A percentile compares a stretch with the other conserved stretches of the same genome.
Evolutionary conservation across 2,888 invertebrate genomes (phyloP).

Genomic region (Brachypalpus laphriformis): DNA sequence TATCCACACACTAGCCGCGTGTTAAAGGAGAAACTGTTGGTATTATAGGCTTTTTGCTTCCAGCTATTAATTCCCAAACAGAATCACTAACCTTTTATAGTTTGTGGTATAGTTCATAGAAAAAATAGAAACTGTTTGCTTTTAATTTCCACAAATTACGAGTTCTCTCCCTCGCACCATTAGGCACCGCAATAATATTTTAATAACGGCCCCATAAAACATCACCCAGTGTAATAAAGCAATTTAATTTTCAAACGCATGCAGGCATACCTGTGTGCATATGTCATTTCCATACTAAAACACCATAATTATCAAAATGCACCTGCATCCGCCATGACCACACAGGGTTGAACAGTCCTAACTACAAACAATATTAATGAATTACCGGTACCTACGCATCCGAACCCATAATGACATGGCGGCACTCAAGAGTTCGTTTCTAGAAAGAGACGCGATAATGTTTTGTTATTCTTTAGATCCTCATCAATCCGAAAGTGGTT

Average conservation of each 20-base stretch:
- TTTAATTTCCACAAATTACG: constrained; percentile 37
- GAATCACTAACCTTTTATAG: not conserved
- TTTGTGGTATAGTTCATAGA: not conserved
- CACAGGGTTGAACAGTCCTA: constrained; percentile 45
- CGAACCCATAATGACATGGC: constrained; percentile 3
- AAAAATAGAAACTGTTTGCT: constrained; percentile 15
- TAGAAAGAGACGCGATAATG: constrained; percentile 24
- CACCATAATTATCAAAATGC: constrained; percentile 37
- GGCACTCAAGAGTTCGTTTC: not conserved
- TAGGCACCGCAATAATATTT: constrained; percentile 26
- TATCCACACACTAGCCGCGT: too few species aligned
- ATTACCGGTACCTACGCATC: constrained; percentile 33
- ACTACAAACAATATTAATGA: constrained; percentile 49
- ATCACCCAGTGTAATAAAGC: not conserved
- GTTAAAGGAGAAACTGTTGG: too few species aligned
- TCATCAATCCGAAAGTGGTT: constrained; percentile 11
- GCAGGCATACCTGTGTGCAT: not conserved
- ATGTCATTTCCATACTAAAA: constrained; percentile 5
- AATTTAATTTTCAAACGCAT: constrained; percentile 2
- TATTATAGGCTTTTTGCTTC: not conserved
- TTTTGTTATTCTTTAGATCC: constrained; percentile 15
- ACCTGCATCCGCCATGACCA: constrained; percentile 62
- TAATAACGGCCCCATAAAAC: constrained; percentile 1
- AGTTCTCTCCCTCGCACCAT: not conserved
- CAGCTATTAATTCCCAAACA: not conserved